A percentile compares a stretch with the other conserved stretches of the same genome.
Conservation (phyloP, 2,113 vertebrate genomes). For the Elachura formosa region DNA sequence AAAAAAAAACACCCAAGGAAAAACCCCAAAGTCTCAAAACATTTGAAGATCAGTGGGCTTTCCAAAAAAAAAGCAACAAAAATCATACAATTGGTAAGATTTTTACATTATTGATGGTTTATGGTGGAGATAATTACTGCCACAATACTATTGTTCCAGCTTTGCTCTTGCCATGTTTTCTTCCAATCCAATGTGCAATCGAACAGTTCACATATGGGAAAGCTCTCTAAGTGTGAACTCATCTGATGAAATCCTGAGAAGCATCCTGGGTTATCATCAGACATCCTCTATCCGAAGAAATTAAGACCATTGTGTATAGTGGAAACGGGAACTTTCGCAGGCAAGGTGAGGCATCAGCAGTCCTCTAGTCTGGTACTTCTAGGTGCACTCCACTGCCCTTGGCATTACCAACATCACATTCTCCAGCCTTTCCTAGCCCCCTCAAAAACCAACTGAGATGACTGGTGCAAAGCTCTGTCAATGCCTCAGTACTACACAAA, state of each 20-base stretch:
- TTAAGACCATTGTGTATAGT: neutral
- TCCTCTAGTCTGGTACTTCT: neutral
- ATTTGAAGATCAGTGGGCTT: neutral
- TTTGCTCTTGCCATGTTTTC: neutral
- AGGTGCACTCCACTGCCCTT: too few relatives aligned
- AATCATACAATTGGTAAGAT: neutral
- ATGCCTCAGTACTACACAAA: neutral
- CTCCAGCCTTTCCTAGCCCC: neutral
- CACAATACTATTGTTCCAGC: neutral
- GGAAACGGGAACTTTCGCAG: neutral
- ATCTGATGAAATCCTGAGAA: neutral
- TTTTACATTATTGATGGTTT: neutral
- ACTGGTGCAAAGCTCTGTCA: neutral
- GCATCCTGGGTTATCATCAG: neutral
- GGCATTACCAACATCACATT: neutral
- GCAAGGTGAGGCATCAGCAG: neutral
- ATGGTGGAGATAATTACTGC: neutral
- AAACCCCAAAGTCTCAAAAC: neutral
- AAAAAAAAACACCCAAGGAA: neutral
- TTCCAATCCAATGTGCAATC: accelerated
- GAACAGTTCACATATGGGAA: neutral
- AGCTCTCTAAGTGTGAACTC: neutral
- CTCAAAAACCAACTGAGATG: neutral
- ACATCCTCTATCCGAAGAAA: neutral
- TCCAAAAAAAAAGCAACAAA: neutral